These are phyloP conservation scores for Pogonophryne albipinna DNA, from an alignment of 2,797 vertebrate genomes.

Conservation along the genomic window DNA sequence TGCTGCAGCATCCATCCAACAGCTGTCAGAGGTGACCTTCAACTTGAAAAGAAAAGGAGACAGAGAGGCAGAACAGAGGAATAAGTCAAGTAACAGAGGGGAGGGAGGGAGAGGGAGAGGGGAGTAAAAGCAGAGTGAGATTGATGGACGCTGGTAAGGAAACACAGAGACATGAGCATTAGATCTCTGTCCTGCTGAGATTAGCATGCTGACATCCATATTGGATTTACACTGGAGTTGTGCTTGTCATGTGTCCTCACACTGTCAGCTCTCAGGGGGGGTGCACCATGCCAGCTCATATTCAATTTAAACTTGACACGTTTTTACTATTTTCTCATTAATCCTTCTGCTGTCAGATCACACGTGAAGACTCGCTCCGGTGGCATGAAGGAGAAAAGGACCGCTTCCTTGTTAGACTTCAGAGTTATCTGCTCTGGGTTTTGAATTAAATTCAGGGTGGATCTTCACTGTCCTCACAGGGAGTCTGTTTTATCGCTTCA, in stretches of 20 bases:
- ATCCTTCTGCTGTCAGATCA: slow-evolving; percentile 27
- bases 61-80: background rate
- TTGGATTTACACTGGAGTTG: slow-evolving; percentile 24
- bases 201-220: slow-evolving; percentile 32
- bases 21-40: slow-evolving; percentile 63
- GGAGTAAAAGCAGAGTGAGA: background rate
- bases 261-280: background rate
- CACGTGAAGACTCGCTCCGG: slow-evolving; percentile 17
- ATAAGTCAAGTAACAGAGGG: background rate
- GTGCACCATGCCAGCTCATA: background rate
- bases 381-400: background rate
- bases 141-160: slow-evolving; percentile 6
- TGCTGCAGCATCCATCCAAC: slow-evolving; percentile 49
- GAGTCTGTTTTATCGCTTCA: background rate
- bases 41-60: slow-evolving; percentile 28
- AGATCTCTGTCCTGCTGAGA: slow-evolving; percentile 38
- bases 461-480: background rate
- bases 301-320: slow-evolving; percentile 49
- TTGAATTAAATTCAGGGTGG: slow-evolving; percentile 20
- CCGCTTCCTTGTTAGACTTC: background rate
- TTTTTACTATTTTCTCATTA: slow-evolving; percentile 41
- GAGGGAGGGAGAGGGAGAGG: background rate
- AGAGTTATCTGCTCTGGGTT: background rate
- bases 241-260: slow-evolving; percentile 22
- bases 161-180: slow-evolving; percentile 13